Conservation (phyloP, 2,797 vertebrate genomes). For the Vipera ursinii region DNA sequence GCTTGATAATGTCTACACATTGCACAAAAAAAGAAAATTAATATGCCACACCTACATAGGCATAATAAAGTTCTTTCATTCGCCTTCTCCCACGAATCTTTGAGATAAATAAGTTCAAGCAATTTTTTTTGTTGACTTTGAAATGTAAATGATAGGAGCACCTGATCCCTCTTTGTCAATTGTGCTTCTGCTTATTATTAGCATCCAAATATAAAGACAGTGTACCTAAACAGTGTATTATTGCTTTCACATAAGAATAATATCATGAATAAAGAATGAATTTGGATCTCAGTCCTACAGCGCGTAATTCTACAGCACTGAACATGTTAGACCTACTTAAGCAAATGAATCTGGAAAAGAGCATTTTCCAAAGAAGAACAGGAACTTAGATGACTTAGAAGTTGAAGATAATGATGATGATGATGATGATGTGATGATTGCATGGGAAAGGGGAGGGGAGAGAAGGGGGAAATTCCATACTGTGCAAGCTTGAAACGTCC, state of each 20-base stretch:
- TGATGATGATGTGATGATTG: neutral
- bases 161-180: conserved; percentile 8
- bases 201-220: conserved; percentile 17
- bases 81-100: conserved; percentile 25
- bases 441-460: neutral
- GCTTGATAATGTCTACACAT: conserved; percentile 34
- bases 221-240: conserved; percentile 4
- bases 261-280: neutral
- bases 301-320: neutral
- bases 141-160: conserved; percentile 34
- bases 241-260: neutral
- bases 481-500: neutral
- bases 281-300: neutral
- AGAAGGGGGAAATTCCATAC: neutral
- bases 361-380: neutral
- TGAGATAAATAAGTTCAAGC: conserved; percentile 38
- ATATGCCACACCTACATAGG: conserved; percentile 30
- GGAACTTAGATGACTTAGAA: neutral
- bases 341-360: neutral
- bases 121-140: conserved; percentile 26
- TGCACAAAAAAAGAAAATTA: conserved; percentile 27
- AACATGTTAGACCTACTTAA: neutral
- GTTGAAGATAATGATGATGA: neutral
- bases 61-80: conserved; percentile 31
- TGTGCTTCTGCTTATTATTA: conserved; percentile 14